Percentiles rank a stretch among this genome's conserved stretches.
These are phyloP conservation scores for Chrysochloris asiatica DNA, from an alignment of 2,113 vertebrate genomes.

Conservation along the genomic window DNA sequence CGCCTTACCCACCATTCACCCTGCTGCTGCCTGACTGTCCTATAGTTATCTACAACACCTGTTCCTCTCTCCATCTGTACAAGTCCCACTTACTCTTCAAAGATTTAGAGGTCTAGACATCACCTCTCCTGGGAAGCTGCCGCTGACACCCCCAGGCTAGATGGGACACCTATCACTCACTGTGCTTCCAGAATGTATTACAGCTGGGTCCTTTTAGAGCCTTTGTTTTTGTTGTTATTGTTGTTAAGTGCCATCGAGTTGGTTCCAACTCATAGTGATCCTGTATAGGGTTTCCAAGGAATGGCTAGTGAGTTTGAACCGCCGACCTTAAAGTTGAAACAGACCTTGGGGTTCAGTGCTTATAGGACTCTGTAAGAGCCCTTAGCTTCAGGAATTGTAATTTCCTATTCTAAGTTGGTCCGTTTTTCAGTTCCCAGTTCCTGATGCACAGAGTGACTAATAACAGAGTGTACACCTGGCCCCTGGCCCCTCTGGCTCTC, in stretches of 20 bases:
- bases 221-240: no score
- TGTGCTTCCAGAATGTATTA: neutral
- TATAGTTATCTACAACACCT: neutral
- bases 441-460: neutral
- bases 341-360: no score
- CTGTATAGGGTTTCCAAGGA: no score
- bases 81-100: neutral
- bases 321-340: no score
- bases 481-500: neutral
- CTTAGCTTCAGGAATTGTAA: neutral
- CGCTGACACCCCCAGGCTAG: neutral
- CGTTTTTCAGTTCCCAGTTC: neutral
- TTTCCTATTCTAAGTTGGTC: neutral
- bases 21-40: neutral
- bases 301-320: no score
- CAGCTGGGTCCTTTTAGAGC: no score
- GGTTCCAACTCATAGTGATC: no score
- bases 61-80: neutral
- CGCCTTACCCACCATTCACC: neutral
- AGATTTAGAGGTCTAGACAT: neutral
- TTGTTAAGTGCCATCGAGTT: no score
- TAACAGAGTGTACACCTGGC: neutral
- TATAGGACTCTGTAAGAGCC: no score
- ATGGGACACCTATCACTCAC: accelerated
- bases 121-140: neutral